phyloP scores from a whole-genome alignment of 2,113 vertebrate species.

The Candoia aspera region DNA sequence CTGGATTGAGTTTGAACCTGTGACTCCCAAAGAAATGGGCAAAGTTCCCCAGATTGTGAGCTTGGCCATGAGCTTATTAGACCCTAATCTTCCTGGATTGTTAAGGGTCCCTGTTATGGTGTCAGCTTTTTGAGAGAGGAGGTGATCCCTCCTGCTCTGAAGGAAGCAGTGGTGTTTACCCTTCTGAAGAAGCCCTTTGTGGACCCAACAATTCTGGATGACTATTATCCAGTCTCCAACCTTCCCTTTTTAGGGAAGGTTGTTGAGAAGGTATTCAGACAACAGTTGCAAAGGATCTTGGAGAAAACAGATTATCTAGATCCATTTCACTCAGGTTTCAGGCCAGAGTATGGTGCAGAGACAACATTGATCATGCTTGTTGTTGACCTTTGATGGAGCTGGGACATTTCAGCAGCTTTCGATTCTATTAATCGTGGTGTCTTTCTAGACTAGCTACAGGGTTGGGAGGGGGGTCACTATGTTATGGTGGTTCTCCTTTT shows the following conservation, averaged over 20 bases:
- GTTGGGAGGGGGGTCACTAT: background rate
- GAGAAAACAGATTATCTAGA: background rate
- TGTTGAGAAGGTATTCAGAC: background rate
- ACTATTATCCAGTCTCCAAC: background rate
- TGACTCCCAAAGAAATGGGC: background rate
- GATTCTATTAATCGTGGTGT: background rate
- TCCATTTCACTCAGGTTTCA: background rate
- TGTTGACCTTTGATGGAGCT: background rate
- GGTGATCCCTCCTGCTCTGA: background rate
- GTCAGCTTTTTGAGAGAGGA: background rate
- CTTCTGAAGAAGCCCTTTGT: background rate
- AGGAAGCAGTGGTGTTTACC: no score
- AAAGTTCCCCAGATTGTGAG: background rate
- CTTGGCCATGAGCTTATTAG: background rate
- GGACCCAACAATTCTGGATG: background rate
- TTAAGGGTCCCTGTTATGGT: background rate
- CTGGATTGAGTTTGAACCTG: background rate
- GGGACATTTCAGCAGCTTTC: background rate
- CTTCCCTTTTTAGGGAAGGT: background rate
- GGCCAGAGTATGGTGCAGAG: background rate
- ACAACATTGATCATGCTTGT: background rate
- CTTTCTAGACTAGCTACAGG: background rate
- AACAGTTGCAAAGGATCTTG: background rate
- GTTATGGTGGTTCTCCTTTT: background rate
- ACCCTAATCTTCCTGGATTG: background rate